Percentiles rank a stretch among this genome's conserved stretches.
Conservation (phyloP, 2,797 vertebrate genomes). For the Myiothlypis coronata region DNA sequence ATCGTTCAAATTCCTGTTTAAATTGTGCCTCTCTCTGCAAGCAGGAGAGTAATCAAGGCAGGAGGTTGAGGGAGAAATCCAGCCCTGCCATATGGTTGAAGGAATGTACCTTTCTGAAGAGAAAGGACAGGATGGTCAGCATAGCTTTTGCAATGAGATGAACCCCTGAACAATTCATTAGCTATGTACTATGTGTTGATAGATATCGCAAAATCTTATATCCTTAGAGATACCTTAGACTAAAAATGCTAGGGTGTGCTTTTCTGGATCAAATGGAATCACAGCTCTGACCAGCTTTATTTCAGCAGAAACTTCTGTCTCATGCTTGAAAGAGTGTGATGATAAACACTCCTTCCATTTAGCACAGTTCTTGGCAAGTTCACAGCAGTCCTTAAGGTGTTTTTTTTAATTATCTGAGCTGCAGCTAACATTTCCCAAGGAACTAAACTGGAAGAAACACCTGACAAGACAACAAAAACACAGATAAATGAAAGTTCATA, state of each 20-base stretch:
- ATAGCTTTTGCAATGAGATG: neutral
- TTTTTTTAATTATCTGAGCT: neutral
- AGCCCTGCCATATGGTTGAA: neutral
- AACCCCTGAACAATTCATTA: neutral
- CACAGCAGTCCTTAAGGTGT: neutral
- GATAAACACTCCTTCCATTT: neutral
- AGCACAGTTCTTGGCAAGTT: constrained; percentile 19
- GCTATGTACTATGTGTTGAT: neutral
- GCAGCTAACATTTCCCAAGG: neutral
- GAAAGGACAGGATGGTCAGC: neutral
- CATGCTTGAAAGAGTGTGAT: neutral
- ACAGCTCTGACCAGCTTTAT: neutral
- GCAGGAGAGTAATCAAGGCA: neutral
- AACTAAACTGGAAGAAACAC: neutral
- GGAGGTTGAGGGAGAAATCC: neutral
- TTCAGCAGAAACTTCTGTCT: neutral
- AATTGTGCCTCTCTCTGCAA: neutral
- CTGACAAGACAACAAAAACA: neutral
- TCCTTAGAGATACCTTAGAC: neutral
- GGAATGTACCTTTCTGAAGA: neutral
- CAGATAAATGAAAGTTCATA: neutral
- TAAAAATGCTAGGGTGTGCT: neutral
- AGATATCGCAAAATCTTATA: neutral
- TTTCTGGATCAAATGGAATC: neutral
- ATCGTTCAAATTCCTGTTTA: neutral